Evolutionary conservation across 2,888 invertebrate species (phyloP).

Genomic region (Fragum fragum): DNA sequence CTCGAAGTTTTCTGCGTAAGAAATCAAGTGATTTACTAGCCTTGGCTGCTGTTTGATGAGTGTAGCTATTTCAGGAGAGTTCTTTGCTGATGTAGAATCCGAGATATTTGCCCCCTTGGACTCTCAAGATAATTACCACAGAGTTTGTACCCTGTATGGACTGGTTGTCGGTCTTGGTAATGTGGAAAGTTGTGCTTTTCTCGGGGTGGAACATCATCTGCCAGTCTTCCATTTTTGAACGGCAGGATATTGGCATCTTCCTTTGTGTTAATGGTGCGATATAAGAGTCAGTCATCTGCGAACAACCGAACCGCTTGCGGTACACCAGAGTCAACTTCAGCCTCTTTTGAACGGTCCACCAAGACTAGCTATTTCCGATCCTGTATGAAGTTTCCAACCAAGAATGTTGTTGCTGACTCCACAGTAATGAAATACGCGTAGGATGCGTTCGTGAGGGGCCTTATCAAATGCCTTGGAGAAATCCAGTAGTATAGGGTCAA

Average conservation of each 20-base stretch:
- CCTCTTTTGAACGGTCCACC: too few species aligned
- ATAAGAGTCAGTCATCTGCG: conserved; percentile 68
- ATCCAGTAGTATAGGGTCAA: too few species aligned
- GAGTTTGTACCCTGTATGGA: conserved; percentile 26
- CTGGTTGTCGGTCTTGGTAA: conserved; percentile 39
- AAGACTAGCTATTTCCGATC: too few species aligned
- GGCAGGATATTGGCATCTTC: conserved; percentile 34
- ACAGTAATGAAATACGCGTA: too few species aligned
- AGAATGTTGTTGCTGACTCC: too few species aligned
- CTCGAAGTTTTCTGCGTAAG: conserved; percentile 36
- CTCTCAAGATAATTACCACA: conserved; percentile 14
- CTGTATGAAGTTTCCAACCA: too few species aligned
- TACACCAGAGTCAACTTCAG: too few species aligned
- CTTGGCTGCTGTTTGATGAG: conserved; percentile 23
- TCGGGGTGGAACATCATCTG: too few species aligned
- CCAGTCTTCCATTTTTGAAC: conserved; percentile 53
- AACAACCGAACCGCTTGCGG: conserved; percentile 47
- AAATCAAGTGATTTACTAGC: conserved; percentile 46
- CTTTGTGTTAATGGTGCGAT: conserved; percentile 37
- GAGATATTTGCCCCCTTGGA: background rate
- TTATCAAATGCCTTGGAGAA: too few species aligned
- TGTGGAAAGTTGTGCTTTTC: conserved; percentile 53
- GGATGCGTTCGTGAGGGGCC: too few species aligned
- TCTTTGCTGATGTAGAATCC: background rate
- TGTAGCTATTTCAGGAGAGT: conserved; percentile 28